Percentiles rank a stretch among this genome's conserved stretches.
These are phyloP conservation scores for Xyrauchen texanus DNA, from an alignment of 2,113 vertebrate genomes.

Conservation along the genomic window DNA sequence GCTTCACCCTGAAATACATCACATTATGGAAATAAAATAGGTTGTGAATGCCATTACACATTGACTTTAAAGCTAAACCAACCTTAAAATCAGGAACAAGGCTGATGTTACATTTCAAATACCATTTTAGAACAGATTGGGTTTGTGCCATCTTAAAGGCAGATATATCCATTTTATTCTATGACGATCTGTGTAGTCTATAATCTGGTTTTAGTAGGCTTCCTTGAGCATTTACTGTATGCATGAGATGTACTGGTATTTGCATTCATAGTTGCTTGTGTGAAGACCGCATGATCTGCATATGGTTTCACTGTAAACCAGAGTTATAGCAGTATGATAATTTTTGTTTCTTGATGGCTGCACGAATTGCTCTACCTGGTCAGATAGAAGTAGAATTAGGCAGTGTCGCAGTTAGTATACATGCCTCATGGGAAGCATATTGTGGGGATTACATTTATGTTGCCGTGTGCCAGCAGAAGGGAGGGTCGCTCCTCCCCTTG, in stretches of 20 bases:
- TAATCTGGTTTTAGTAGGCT: not conserved
- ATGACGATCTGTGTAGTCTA: not conserved
- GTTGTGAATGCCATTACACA: too few relatives aligned
- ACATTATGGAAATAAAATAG: too few relatives aligned
- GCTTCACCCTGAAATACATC: too few relatives aligned
- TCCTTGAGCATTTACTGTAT: not conserved
- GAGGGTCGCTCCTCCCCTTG: slow-evolving; percentile 33
- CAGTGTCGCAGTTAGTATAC: slow-evolving; percentile 54
- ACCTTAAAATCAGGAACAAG: too few relatives aligned
- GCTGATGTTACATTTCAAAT: not conserved
- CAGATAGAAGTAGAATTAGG: slow-evolving; percentile 45
- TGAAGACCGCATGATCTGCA: slow-evolving; percentile 6
- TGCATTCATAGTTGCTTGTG: slow-evolving; percentile 9
- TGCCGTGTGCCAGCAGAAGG: slow-evolving; percentile 51
- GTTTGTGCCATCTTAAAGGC: not conserved
- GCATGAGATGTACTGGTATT: slow-evolving; percentile 9
- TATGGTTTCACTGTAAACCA: not conserved
- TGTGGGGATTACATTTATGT: slow-evolving; percentile 49
- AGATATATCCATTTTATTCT: not conserved
- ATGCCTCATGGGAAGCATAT: slow-evolving; percentile 54
- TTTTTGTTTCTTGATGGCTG: slow-evolving; percentile 14
- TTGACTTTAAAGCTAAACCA: too few relatives aligned
- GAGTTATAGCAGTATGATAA: not conserved
- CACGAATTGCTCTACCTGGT: slow-evolving; percentile 56
- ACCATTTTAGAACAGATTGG: not conserved